A percentile compares a stretch with the other conserved stretches of the same genome.
Conservation (phyloP, 2,113 vertebrate species). For the Illadopsis cleaveri region DNA sequence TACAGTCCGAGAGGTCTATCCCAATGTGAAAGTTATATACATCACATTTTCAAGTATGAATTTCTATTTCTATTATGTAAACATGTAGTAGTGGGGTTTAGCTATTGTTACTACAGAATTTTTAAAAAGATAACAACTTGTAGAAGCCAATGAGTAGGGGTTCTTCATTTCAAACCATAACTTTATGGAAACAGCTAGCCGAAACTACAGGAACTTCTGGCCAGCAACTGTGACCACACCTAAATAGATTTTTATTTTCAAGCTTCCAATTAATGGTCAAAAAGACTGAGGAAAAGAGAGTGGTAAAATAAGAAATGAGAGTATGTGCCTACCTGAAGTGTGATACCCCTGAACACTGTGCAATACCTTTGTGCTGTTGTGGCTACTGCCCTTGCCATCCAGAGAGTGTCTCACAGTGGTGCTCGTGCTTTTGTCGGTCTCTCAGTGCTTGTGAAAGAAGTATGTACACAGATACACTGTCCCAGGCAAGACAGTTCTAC, state of each 20-base stretch:
- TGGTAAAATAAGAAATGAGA: background rate
- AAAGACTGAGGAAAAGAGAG: background rate
- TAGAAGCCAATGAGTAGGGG: background rate
- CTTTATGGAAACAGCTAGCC: background rate
- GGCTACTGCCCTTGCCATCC: background rate
- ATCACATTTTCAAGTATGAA: background rate
- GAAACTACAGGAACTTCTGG: background rate
- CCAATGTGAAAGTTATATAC: background rate
- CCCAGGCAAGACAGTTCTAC: background rate
- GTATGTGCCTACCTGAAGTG: background rate
- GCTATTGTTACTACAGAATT: background rate
- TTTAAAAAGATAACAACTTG: background rate
- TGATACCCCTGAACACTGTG: background rate
- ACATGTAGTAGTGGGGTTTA: background rate
- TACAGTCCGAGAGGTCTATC: background rate
- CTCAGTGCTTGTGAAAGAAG: background rate
- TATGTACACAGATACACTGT: background rate
- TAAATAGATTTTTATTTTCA: background rate
- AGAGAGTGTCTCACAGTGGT: background rate
- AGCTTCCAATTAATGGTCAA: background rate
- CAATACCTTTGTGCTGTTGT: background rate
- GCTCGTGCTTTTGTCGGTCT: background rate
- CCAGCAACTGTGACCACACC: background rate
- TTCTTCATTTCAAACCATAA: background rate
- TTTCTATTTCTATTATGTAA: background rate